Percentiles rank a stretch among this genome's conserved stretches.
phyloP scores from a whole-genome alignment of 1,140 invertebrate genomes.

The Thereuonema tuberculata region DNA sequence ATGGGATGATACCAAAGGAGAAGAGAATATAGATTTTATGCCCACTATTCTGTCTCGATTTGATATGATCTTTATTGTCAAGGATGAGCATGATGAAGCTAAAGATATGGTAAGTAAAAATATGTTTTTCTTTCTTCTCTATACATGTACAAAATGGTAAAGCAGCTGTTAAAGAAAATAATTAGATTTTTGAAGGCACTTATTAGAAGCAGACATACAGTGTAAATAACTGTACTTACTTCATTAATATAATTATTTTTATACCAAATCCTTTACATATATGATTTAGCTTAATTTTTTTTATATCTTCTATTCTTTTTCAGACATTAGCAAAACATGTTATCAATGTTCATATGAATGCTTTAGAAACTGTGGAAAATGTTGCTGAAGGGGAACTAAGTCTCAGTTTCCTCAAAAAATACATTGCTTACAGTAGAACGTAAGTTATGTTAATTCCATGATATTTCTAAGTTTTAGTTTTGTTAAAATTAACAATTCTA shows the following conservation, averaged over 20 bases:
- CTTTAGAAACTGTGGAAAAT: slow-evolving; percentile 48
- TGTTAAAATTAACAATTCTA: slow-evolving; percentile 4
- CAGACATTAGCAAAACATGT: slow-evolving; percentile 90
- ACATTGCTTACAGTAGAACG: slow-evolving; percentile 77
- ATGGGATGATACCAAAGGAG: slow-evolving; percentile 97
- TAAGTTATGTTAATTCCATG: too few species aligned
- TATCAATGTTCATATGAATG: slow-evolving; percentile 89
- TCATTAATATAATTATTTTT: too few species aligned
- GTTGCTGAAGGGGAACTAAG: slow-evolving; percentile 58
- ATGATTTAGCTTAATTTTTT: background rate
- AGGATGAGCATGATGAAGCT: slow-evolving; percentile 84
- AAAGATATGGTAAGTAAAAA: slow-evolving; percentile 58
- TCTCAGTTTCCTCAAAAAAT: slow-evolving; percentile 78
- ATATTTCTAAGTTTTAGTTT: too few species aligned
- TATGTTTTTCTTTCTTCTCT: background rate
- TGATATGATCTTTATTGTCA: slow-evolving; percentile 99
- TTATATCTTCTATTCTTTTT: background rate
- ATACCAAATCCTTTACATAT: too few species aligned
- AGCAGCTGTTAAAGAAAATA: slow-evolving; percentile 15
- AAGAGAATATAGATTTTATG: slow-evolving; percentile 99
- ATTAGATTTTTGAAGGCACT: too few species aligned
- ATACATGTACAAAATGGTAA: background rate
- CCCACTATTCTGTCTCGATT: slow-evolving; percentile 99
- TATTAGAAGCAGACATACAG: too few species aligned
- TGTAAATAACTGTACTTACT: too few species aligned